A percentile compares a stretch with the other conserved stretches of the same genome.
Evolutionary conservation across 2,888 invertebrate genomes (phyloP).

Genomic region (Hirtodrosophila histrioides): DNA sequence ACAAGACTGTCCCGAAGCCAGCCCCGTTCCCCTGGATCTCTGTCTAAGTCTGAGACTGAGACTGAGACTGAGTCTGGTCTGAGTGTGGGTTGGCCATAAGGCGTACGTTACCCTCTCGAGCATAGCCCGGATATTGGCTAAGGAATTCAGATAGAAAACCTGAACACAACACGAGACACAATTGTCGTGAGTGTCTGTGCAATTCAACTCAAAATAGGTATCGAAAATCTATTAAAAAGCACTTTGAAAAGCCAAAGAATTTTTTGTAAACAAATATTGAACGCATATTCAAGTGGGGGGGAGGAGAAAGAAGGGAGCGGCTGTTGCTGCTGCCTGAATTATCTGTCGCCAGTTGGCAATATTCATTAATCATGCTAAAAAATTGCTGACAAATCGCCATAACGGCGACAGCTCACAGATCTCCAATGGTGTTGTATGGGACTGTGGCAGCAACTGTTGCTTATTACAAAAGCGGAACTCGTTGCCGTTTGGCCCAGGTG

Average conservation of each 20-base stretch:
- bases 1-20: constrained; percentile 51
- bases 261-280: constrained; percentile 24
- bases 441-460: constrained; percentile 29
- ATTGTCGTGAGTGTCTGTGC: constrained; percentile 36
- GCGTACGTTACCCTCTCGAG: constrained; percentile 65
- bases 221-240: constrained; percentile 49
- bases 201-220: constrained; percentile 34
- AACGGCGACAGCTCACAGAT: constrained; percentile 57
- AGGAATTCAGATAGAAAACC: constrained; percentile 44
- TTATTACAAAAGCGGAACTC: constrained; percentile 68
- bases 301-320: background rate
- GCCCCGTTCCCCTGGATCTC: constrained; percentile 19
- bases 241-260: constrained; percentile 39
- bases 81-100: constrained; percentile 60
- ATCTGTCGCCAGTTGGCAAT: constrained; percentile 65
- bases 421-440: constrained; percentile 30
- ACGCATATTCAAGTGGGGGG: background rate
- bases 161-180: constrained; percentile 17
- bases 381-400: constrained; percentile 72
- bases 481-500: constrained; percentile 4
- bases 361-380: constrained; percentile 71
- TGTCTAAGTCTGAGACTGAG: constrained; percentile 5
- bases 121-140: constrained; percentile 58
- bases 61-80: background rate
- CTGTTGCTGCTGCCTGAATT: constrained; percentile 24